Base-by-base conservation (phyloP, 2,113 vertebrate genomes). In the Oncorhynchus gorbuscha region DNA sequence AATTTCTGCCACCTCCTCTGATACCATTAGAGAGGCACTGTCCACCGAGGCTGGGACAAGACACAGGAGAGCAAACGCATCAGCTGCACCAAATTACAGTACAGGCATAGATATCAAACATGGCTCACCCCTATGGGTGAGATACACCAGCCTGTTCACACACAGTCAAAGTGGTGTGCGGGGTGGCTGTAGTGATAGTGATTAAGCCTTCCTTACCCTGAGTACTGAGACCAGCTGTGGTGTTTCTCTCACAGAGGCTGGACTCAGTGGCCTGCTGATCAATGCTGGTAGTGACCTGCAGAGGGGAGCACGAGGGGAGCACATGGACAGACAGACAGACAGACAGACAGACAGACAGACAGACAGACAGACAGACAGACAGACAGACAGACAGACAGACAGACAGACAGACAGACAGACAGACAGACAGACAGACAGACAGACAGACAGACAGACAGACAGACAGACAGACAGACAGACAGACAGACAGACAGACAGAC, bases 11-110 rank as follows among this genome's bases (percentile, higher is more conserved):
- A 92, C 85, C 83, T 95, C 85, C 83, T 95, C 95, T 0, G 95
- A 96, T 65, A 93, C 93, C 89, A 94, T 90, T 69, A 95, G 83
- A n/a, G 95, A 96, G 1, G 94, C 89, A 70, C 94, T 95, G 85
- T 95, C 95, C 77, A 93, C 94, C 8, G 95, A 96, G 67, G 93
- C 95, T 96, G 87, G 13, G 76, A 78, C 28, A 55, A 74, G 1
- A 75, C 1, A 12, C 18, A 61, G 7, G 16, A 68, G 3, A 51
- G 45, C 45, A 48, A 48, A 45, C 24, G 13, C 5, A 32, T 62
- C 3, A 72, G 62, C 67, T 76, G 69, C 49, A 49, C 13, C 3
- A 78, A 11, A 65, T 4, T 71, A 49, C 3, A 61, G 3, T 65
- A n/a, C 3, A 78, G 16, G 69, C 5, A 73, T 69, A 59, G 14